Evolutionary conservation across 2,113 vertebrate genomes (phyloP).

Genomic region (Butorides virescens): DNA sequence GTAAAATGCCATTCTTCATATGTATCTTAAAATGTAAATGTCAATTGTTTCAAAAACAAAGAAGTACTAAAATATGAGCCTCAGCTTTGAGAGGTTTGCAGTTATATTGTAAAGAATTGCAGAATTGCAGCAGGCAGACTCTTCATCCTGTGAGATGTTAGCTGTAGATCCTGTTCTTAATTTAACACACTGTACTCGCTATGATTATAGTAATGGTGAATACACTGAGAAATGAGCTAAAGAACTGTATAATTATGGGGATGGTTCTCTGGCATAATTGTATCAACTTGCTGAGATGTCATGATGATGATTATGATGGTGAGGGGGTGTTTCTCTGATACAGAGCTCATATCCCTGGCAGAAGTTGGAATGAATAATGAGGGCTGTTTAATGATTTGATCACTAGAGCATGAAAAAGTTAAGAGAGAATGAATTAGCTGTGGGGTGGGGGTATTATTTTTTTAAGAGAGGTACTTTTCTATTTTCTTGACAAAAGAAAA

Average conservation of each 20-base stretch:
- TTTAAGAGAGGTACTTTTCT: conserved; percentile 19
- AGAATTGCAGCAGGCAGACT: conserved; percentile 58
- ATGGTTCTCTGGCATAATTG: conserved; percentile 66
- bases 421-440: conserved; percentile 46
- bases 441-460: not conserved
- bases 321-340: conserved; percentile 59
- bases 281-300: conserved; percentile 61
- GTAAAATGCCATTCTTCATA: not conserved
- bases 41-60: conserved; percentile 47
- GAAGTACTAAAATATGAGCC: not conserved
- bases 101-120: conserved; percentile 24
- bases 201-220: conserved; percentile 70
- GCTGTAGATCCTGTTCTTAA: conserved; percentile 72
- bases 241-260: conserved; percentile 57
- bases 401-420: conserved; percentile 61
- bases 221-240: conserved; percentile 60
- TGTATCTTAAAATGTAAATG: not conserved
- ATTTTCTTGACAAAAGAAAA: conserved; percentile 2
- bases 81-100: conserved; percentile 41
- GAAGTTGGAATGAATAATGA: conserved; percentile 69
- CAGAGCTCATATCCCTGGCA: conserved; percentile 64
- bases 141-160: conserved; percentile 39
- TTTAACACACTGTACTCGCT: conserved; percentile 66
- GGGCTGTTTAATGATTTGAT: conserved; percentile 68
- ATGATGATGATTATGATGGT: conserved; percentile 52